Evolutionary conservation across 2,113 vertebrate species (phyloP), one percentile per base, ranked within the genome.

Genomic region (Brachypodius melanocephalos): DNA sequence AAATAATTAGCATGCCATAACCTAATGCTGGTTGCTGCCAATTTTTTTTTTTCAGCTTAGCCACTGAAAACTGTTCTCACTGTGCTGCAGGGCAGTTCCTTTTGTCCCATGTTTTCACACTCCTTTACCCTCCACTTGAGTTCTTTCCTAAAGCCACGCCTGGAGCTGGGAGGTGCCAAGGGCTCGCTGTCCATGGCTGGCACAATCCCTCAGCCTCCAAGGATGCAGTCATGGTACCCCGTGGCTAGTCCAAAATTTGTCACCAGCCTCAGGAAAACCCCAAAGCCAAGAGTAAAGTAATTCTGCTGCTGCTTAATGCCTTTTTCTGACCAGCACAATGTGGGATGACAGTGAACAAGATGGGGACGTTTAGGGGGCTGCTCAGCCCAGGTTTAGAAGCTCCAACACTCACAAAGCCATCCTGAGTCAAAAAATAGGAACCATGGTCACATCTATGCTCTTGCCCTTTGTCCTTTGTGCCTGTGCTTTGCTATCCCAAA

Each of bases 281-380:
- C 24, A 12, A 88, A 75, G 45, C 21, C n/a, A 31, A 46, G 14
- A 57, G 36, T 26, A 21, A n/a, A 89, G 17, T 43, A 88, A 34
- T 28, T 43, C 18, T 48, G 5, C 29, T 22, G 10, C 26, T 45
- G 22, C 26, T 69, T 2, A 0, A 10, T 86, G 67, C 38, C 34
- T 69, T 31, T 10, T 20, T 46, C 4, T 1, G 3, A 31, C 1
- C 1, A n/a, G n/a, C 18, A n/a, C 17, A 45, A 21, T 1, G 0
- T 32, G 25, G 24, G 20, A 26, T 88, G 40, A 29, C 8, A 45
- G 8, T n/a, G 58, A 66, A 65, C 1, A 1, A 22, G 9, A 7
- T 34, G 26, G 25, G 28, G 17, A 61, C 46, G 34, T 51, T 54
- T 28, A 4, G 5, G 42, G 43, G 26, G 11, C 32, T 74, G 29